Evolutionary conservation across 2,888 invertebrate genomes (phyloP).

Genomic region (Empis stercorea): DNA sequence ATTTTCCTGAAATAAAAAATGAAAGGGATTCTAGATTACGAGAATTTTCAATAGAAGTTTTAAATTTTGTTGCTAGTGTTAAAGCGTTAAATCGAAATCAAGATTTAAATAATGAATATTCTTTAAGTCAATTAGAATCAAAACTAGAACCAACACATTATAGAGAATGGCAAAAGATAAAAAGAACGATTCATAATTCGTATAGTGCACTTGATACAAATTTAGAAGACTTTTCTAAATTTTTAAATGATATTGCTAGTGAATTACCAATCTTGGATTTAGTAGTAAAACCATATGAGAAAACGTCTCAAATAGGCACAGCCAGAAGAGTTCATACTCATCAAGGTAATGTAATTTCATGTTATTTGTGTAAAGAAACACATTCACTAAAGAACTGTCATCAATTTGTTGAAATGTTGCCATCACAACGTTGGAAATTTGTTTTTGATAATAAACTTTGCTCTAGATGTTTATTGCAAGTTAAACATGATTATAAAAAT

Average conservation of each 20-base stretch:
- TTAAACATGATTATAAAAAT: neutral
- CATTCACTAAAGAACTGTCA: neutral
- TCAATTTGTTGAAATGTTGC: neutral
- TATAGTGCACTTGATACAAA: neutral
- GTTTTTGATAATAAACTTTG: neutral
- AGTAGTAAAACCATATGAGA: neutral
- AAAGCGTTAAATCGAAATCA: neutral
- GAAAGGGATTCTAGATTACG: neutral
- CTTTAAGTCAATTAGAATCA: neutral
- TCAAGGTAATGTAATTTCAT: neutral
- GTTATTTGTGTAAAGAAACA: neutral
- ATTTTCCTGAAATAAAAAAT: neutral
- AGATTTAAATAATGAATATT: neutral
- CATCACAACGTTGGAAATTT: neutral
- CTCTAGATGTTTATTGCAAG: neutral
- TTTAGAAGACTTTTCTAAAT: neutral
- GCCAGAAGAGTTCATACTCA: neutral
- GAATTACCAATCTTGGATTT: neutral
- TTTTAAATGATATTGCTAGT: neutral
- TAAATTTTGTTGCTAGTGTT: neutral
- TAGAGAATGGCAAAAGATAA: neutral
- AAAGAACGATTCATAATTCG: neutral
- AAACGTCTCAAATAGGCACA: neutral
- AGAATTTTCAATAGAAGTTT: neutral
- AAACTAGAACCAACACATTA: neutral